Conservation (phyloP, 2,888 invertebrate species). For the Mimas tiliae region DNA sequence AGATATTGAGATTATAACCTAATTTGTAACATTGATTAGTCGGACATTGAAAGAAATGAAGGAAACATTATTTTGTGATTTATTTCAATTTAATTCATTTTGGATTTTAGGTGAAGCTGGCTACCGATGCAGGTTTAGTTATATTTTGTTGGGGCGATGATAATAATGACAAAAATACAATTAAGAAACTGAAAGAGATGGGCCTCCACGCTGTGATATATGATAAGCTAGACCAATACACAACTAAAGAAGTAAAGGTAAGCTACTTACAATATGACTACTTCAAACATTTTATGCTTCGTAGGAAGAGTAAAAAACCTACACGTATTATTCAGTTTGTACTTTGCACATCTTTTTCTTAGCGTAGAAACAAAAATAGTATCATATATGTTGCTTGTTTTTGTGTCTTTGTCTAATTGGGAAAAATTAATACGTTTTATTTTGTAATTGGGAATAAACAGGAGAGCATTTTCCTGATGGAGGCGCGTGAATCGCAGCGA, state of each 20-base stretch:
- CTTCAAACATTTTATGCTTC: too few species aligned
- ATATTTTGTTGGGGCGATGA: slow-evolving; percentile 99
- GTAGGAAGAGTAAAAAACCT: too few species aligned
- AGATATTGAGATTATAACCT: too few species aligned
- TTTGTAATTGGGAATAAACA: slow-evolving; percentile 50
- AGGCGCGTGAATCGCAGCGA: slow-evolving; percentile 90
- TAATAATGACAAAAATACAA: slow-evolving; percentile 94
- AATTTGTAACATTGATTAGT: too few species aligned
- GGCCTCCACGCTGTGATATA: slow-evolving; percentile 98
- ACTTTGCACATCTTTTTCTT: too few species aligned
- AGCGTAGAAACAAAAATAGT: not conserved
- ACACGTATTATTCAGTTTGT: too few species aligned
- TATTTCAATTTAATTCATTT: too few species aligned
- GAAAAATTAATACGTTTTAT: slow-evolving; percentile 26
- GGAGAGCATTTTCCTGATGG: slow-evolving; percentile 93
- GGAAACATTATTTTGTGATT: too few species aligned
- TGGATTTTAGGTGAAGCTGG: slow-evolving; percentile 87
- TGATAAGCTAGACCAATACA: slow-evolving; percentile 94
- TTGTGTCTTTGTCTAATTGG: not conserved
- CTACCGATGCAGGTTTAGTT: slow-evolving; percentile 91
- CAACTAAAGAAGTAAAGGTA: slow-evolving; percentile 88
- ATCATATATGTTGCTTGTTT: slow-evolving; percentile 10
- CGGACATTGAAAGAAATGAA: too few species aligned
- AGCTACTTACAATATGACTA: slow-evolving; percentile 20
- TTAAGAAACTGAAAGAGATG: slow-evolving; percentile 93